Conservation (phyloP, 2,888 invertebrate genomes). For the Galeopsomyia nigrocyanea region DNA sequence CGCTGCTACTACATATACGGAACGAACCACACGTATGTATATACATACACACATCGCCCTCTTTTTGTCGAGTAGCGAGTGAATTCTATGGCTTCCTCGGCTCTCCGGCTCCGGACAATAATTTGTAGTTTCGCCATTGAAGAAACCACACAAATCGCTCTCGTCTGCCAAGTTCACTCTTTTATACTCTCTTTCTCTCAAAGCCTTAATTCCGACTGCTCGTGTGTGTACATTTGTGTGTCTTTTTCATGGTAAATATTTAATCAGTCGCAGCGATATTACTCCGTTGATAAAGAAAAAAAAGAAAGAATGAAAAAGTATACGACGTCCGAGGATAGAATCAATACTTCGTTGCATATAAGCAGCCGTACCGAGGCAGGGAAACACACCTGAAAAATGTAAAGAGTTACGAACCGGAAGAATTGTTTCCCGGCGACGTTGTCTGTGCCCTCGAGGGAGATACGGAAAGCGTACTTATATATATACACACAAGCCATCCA, state of each 20-base stretch:
- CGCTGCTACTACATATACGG: no score
- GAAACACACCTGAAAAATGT: conserved; percentile 32
- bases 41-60: no score
- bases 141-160: conserved; percentile 47
- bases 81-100: conserved; percentile 1
- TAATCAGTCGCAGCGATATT: no score
- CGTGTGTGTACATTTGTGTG: no score
- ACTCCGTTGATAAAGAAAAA: not conserved
- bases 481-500: not conserved
- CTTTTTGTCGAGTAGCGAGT: not conserved
- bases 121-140: conserved; percentile 35
- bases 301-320: not conserved
- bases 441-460: conserved; percentile 6
- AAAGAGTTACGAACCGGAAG: conserved; percentile 37
- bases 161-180: not conserved
- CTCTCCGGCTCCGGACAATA: conserved; percentile 28
- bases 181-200: no score
- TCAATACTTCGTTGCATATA: conserved; percentile 30
- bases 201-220: no score
- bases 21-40: no score
- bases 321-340: not conserved
- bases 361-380: conserved; percentile 7
- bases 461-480: not conserved
- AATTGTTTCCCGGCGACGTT: conserved; percentile 28
- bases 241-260: no score